Evolutionary conservation across 30 jellyfish, hydroid and myxozoan genomes (phyloP), one percentile per base, ranked within the genome.

Genomic region (Aurelia sp.): DNA sequence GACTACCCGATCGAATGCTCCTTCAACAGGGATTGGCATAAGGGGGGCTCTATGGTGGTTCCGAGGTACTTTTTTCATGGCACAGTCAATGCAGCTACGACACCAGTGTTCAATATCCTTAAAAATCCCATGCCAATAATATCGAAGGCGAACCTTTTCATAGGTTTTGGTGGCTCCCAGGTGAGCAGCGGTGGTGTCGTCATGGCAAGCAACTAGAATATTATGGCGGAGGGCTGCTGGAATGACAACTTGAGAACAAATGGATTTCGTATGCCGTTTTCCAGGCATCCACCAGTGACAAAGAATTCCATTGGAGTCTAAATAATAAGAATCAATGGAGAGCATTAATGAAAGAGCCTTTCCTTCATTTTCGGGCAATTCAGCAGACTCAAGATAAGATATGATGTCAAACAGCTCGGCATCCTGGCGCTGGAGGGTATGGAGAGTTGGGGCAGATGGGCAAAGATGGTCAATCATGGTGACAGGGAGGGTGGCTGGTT

Each of bases 191-290:
- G 91, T 82, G 44, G 81, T 74, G n/a, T 68, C 92, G 38, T 82
- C 84, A 50, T 82, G 92, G 60, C 92, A 82, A 5, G 92, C 87
- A 17, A 44, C 16, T 31, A 66, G 47, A 20, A 82, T 52, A 13
- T 82, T 78, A 40, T 82, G 86, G 35, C 78, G 70, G 18, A 82
- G 5, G 30, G 78, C 50, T 7, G 78, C 78, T 7, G 92, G 92
- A 66, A 82, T 69, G 63, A 82, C 92, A n/a, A 82, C 78, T 69
- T 82, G 92, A n/a, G n/a, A n/a, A n/a, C n/a, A n/a, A n/a, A n/a
- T n/a, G 51, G 77, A 74, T 44, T 20, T 61, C 8, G 15, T 35
- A 9, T 48, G 40, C 21, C 82, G 90, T 15, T 79, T 79, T 4
- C 90, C 81, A 5, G 90, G 90, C 5, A 58, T 40, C 90, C 90